Percentiles rank a stretch among this genome's conserved stretches.
phyloP scores from a whole-genome alignment of 2,113 vertebrate genomes.

The Daboia siamensis region DNA sequence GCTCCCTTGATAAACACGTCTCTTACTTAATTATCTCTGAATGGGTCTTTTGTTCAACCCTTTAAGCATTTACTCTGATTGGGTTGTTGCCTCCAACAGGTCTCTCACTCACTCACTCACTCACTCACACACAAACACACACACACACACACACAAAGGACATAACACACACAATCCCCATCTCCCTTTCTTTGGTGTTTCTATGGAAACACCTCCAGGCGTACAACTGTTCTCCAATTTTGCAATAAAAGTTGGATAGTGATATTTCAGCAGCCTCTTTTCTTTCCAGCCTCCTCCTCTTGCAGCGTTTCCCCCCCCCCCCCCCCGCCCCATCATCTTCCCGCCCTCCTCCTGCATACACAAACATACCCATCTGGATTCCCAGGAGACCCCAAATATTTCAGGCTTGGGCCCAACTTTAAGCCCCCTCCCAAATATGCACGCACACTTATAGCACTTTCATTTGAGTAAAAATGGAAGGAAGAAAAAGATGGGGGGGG shows the following conservation, averaged over 20 bases:
- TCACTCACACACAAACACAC: background rate
- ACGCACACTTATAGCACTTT: background rate
- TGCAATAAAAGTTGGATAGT: constrained; percentile 68
- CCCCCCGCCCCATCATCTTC: background rate
- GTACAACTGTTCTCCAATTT: constrained; percentile 63
- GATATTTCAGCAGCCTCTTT: constrained; percentile 41
- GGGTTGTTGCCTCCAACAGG: constrained; percentile 31
- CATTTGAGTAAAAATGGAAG: background rate
- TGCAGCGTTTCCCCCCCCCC: background rate
- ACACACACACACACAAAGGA: background rate
- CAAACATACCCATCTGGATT: background rate
- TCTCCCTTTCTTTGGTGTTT: constrained; percentile 65
- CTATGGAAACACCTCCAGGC: constrained; percentile 68
- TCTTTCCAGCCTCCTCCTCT: background rate
- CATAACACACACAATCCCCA: constrained; percentile 45
- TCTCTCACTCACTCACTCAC: constrained; percentile 9
- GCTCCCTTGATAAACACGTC: constrained; percentile 33
- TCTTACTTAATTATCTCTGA: constrained; percentile 65
- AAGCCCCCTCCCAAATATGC: background rate
- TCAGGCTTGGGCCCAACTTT: background rate
- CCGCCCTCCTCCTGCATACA: background rate
- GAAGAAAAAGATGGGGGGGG: too few relatives aligned
- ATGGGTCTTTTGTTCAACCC: constrained; percentile 64
- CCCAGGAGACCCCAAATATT: background rate
- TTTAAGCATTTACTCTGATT: constrained; percentile 68